Evolutionary conservation across 2,888 invertebrate genomes (phyloP).

Genomic region (Archaeoteleia sp.): DNA sequence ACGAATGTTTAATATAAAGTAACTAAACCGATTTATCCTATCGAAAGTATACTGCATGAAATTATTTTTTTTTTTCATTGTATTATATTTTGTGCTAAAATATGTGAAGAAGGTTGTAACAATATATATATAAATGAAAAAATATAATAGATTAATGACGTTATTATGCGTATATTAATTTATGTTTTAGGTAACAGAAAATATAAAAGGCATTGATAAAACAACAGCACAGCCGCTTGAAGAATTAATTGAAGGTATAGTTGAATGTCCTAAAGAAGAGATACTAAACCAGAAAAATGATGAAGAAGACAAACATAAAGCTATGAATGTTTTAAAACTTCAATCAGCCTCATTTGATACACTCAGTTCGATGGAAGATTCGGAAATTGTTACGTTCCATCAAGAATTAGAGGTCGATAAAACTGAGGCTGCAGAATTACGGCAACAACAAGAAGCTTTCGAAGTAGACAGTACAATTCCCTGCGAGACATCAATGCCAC

Average conservation of each 20-base stretch:
- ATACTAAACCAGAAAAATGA: background rate
- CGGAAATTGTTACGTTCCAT: background rate
- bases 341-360: slow-evolving; percentile 2
- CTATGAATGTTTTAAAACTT: background rate
- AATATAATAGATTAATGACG: too few relatives aligned
- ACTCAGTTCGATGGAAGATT: background rate
- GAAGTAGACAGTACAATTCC: slow-evolving; percentile 12
- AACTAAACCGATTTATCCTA: too few relatives aligned
- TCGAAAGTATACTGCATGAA: too few relatives aligned
- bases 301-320: background rate
- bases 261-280: slow-evolving; percentile 40
- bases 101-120: background rate
- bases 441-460: background rate
- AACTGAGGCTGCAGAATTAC: background rate
- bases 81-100: too few relatives aligned
- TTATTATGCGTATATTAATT: too few relatives aligned
- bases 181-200: slow-evolving; percentile 39
- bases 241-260: slow-evolving; percentile 63
- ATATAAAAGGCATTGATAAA: slow-evolving; percentile 59
- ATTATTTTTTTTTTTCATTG: too few relatives aligned
- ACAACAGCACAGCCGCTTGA: slow-evolving; percentile 61
- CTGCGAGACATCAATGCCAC: slow-evolving; percentile 32
- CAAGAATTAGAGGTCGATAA: background rate
- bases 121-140: background rate
- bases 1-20: too few relatives aligned